Evolutionary conservation across 2,888 invertebrate genomes (phyloP).

Genomic region (Ariolimax columbianus): DNA sequence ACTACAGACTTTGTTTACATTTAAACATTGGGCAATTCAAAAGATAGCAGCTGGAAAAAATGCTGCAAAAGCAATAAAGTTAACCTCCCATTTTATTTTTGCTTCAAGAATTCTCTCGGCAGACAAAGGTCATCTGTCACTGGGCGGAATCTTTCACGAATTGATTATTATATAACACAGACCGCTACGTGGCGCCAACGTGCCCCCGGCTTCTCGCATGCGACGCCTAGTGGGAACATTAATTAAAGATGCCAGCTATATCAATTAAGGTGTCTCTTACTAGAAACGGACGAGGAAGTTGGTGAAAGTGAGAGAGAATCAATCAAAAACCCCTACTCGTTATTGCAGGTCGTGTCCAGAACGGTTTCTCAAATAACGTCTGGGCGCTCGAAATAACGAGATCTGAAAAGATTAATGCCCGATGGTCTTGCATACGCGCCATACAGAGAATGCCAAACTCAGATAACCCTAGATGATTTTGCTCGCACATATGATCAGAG

Average conservation of each 20-base stretch:
- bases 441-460: not conserved
- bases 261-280: constrained; percentile 34
- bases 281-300: not conserved
- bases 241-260: constrained; percentile 23
- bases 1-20: too few relatives aligned
- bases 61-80: not conserved
- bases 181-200: constrained; percentile 24
- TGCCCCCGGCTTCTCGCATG: not conserved
- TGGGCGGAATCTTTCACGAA: not conserved
- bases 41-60: too few relatives aligned
- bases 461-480: not conserved
- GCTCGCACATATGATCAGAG: not conserved
- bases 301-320: constrained; percentile 2
- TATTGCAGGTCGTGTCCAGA: not conserved
- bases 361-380: not conserved
- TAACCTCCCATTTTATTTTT: not conserved
- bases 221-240: not conserved
- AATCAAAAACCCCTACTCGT: not conserved
- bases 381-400: not conserved
- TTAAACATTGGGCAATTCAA: too few relatives aligned
- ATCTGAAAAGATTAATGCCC: constrained; percentile 10
- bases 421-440: not conserved
- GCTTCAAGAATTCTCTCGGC: not conserved
- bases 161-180: constrained; percentile 6
- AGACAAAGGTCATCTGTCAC: constrained; percentile 42